Base-by-base conservation (phyloP, 2,888 invertebrate genomes). In the Phalera bucephala region DNA sequence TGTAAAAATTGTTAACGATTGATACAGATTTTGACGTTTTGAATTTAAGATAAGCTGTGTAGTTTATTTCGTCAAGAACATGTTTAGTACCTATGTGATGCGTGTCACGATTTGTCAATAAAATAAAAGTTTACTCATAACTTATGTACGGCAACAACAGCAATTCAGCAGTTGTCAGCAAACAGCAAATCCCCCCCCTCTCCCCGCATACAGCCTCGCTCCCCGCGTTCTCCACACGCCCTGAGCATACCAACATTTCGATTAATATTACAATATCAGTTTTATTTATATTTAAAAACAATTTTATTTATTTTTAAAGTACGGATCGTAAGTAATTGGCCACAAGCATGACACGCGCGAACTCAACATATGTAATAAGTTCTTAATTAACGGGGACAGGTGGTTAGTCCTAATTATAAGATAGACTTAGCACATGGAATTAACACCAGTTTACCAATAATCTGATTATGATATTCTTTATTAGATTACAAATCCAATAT, bases 111-210 rank as follows among this genome's bases (percentile, higher is more conserved):
- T 79, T 79, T 73, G 70, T 80, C 82, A 82, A 84, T 80, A 80
- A 77, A 79, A 87, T 79, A 83, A 87, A 88, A 80, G 71, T 77
- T 86, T 87, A 88, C 86, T 88, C 89, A 88, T 89, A 89, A 89
- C 89, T 88, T 87, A 80, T 74, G 75, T 63, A 83, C 89, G 58
- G 87, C 89, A 85, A 87, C 86, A 86, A 86, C 89, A 75, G 88
- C 86, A 86, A 82, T 76, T 81, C 87, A 82, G 86, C 85, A 80
- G 87, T 85, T 88, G 88, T 86, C 87, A 82, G 87, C 84, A 81
- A 77, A 74, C 89, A 70, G 86, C 87, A 76, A 77, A 74, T 78
- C 82, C 86, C 75, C 72, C 76, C 75, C 64, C 69, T 64, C 65
- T 73, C 77, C 80, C 82, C 81, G 80, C 78, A 80, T 64, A 79